Percentiles rank a stretch among this genome's conserved stretches.
phyloP scores from a whole-genome alignment of 1,140 invertebrate species.

The Cephus cinctus region DNA sequence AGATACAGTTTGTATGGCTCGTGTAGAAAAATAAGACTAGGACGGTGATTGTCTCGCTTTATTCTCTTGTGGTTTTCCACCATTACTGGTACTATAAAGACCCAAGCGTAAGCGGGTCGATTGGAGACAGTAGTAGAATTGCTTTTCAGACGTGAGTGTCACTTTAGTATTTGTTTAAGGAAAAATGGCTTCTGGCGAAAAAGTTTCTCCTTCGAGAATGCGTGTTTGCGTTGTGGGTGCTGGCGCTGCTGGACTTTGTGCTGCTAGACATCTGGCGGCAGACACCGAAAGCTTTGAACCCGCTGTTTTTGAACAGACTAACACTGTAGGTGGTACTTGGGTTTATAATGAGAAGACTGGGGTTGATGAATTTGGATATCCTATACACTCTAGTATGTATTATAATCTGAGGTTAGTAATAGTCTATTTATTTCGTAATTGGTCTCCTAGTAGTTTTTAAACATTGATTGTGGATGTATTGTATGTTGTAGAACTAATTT shows the following conservation, averaged over 20 bases:
- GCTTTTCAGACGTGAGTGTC: too few relatives aligned
- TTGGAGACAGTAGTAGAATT: too few relatives aligned
- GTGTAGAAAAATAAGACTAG: too few relatives aligned
- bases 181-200: too few relatives aligned
- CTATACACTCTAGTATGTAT: conserved; percentile 75
- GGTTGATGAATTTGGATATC: conserved; percentile 60
- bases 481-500: conserved; percentile 68
- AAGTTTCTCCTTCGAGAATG: too few relatives aligned
- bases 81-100: too few relatives aligned
- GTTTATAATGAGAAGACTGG: conserved; percentile 67
- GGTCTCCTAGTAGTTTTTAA: not conserved
- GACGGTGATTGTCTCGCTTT: too few relatives aligned
- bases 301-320: conserved; percentile 65
- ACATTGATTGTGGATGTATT: not conserved
- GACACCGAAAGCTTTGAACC: conserved; percentile 46
- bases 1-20: too few relatives aligned
- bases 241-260: conserved; percentile 74
- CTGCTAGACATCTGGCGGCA: conserved; percentile 59
- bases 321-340: conserved; percentile 70
- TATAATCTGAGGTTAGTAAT: conserved; percentile 43
- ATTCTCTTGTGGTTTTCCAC: too few relatives aligned
- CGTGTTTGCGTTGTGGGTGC: conserved; percentile 74
- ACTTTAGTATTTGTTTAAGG: too few relatives aligned
- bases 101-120: too few relatives aligned
- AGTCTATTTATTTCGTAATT: not conserved